Percentiles rank a stretch among this genome's conserved stretches.
phyloP scores from a whole-genome alignment of 2,797 vertebrate genomes.

The Pelochelys cantorii region DNA sequence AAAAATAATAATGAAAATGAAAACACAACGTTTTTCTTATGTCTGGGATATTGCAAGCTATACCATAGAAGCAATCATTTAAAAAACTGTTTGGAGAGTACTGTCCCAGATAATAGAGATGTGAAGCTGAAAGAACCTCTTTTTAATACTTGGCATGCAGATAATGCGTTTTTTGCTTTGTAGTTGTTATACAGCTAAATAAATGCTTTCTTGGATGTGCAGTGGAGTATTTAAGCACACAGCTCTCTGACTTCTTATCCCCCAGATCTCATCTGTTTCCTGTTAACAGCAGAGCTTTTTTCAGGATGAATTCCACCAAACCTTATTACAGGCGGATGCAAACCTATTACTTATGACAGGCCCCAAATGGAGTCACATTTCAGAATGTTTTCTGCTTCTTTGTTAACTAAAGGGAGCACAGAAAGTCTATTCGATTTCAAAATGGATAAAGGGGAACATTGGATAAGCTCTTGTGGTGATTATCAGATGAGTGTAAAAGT shows the following conservation, averaged over 20 bases:
- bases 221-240: background rate
- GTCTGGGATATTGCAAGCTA: background rate
- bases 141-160: background rate
- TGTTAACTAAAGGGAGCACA: background rate
- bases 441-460: background rate
- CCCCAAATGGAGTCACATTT: background rate
- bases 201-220: background rate
- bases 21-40: accelerated
- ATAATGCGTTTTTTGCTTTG: background rate
- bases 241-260: background rate
- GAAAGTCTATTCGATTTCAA: background rate
- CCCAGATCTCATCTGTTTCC: background rate
- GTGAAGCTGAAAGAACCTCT: accelerated
- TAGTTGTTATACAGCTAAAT: background rate
- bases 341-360: background rate
- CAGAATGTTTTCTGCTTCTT: background rate
- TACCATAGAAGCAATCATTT: background rate
- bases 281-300: background rate
- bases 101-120: background rate
- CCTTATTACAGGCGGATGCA: accelerated
- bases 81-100: background rate
- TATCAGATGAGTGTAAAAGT: background rate
- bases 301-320: background rate
- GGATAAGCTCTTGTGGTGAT: slow-evolving; percentile 13
- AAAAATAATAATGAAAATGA: background rate